Percentiles rank a stretch among this genome's conserved stretches.
Evolutionary conservation across 2,113 vertebrate genomes (phyloP).

Genomic region (Aegotheles bennettii): DNA sequence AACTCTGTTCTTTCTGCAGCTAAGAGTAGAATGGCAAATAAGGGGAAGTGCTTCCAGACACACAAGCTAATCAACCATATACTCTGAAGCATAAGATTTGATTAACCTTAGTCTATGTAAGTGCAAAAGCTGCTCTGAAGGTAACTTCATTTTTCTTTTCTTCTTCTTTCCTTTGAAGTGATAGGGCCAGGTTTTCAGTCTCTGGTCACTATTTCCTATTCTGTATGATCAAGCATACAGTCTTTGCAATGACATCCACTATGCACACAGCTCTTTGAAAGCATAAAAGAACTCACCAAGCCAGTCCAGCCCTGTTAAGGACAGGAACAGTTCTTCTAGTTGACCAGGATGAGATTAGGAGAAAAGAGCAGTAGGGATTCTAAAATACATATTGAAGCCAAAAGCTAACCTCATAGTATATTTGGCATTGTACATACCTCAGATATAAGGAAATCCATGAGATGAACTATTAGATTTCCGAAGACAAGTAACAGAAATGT

Average conservation of each 20-base stretch:
- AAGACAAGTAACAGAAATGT: not conserved
- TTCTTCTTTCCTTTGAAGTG: slow-evolving; percentile 36
- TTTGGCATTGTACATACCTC: not conserved
- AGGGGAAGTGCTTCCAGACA: not conserved
- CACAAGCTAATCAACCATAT: slow-evolving; percentile 27
- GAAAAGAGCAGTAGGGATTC: not conserved
- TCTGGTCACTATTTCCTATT: not conserved
- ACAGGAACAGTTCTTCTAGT: not conserved
- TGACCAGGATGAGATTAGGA: not conserved
- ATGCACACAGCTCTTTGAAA: not conserved
- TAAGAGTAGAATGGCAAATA: slow-evolving; percentile 32
- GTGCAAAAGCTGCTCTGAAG: slow-evolving; percentile 3
- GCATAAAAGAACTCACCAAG: not conserved
- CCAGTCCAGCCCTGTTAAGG: not conserved
- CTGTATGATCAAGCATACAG: not conserved
- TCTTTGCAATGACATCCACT: not conserved
- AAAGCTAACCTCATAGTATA: not conserved
- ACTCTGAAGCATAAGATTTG: slow-evolving; percentile 39
- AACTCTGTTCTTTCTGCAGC: not conserved
- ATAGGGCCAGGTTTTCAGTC: not conserved
- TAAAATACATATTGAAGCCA: not conserved
- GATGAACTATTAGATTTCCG: not conserved
- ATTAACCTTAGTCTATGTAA: slow-evolving; percentile 27
- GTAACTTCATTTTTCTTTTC: slow-evolving; percentile 19
- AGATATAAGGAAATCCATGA: not conserved